Conservation (phyloP, 2,113 vertebrate genomes). For the Capreolus pygargus region DNA sequence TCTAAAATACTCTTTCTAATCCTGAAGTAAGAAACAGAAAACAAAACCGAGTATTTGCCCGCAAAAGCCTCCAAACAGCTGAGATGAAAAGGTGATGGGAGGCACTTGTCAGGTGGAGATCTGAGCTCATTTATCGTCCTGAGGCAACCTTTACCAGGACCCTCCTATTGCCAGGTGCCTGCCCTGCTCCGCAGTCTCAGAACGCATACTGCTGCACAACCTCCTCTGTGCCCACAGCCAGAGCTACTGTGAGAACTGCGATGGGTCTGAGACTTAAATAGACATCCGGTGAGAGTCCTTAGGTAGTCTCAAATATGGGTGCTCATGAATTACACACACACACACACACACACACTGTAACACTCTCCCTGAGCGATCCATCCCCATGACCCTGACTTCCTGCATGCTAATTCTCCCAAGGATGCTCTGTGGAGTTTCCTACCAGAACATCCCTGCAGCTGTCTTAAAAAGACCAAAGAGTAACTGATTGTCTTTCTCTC, state of each 20-base stretch:
- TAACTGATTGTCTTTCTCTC: background rate
- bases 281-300: background rate
- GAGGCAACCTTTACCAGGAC: background rate
- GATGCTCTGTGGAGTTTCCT: background rate
- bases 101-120: background rate
- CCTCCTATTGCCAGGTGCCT: rapidly evolving
- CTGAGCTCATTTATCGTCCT: background rate
- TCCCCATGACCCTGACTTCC: background rate
- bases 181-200: background rate
- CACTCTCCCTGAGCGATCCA: background rate
- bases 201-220: rapidly evolving
- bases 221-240: rapidly evolving
- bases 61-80: background rate
- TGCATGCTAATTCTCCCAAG: background rate
- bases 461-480: background rate
- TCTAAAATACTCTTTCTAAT: background rate
- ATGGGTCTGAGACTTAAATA: background rate
- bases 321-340: background rate
- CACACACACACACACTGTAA: background rate
- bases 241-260: rapidly evolving
- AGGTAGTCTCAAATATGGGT: background rate
- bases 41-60: background rate
- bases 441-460: background rate
- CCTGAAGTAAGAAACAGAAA: background rate
- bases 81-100: background rate